phyloP scores from a whole-genome alignment of 2,113 vertebrate genomes.

The Phaethornis superciliosus region DNA sequence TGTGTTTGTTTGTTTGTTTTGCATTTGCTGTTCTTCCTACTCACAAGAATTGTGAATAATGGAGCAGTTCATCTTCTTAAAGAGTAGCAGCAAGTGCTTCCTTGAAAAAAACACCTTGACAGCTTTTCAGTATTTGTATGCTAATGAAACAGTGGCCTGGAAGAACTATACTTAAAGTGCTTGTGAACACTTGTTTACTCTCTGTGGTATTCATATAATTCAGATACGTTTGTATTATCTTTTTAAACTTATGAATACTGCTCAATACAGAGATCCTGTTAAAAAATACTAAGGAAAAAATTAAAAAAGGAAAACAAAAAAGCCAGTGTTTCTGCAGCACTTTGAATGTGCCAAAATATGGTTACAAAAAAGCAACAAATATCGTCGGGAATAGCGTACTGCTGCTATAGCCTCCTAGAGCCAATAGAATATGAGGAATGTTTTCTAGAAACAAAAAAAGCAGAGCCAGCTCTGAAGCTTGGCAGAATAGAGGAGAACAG shows the following conservation, averaged over 20 bases:
- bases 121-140: background rate
- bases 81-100: background rate
- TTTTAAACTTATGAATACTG: background rate
- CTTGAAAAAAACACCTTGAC: background rate
- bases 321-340: background rate
- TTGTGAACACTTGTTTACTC: background rate
- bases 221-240: background rate
- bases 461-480: background rate
- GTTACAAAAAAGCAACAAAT: background rate
- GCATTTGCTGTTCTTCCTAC: background rate
- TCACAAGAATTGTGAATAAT: background rate
- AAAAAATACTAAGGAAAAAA: background rate
- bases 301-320: background rate
- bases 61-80: background rate
- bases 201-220: background rate
- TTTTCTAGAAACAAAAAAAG: background rate
- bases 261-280: background rate
- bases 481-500: background rate
- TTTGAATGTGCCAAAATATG: background rate
- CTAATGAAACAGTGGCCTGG: background rate
- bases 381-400: background rate
- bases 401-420: background rate
- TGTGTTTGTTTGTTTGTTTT: accelerated
- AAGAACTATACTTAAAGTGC: background rate
- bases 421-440: background rate